phyloP scores from a whole-genome alignment of 1,140 invertebrate genomes.

The Eciton burchellii region DNA sequence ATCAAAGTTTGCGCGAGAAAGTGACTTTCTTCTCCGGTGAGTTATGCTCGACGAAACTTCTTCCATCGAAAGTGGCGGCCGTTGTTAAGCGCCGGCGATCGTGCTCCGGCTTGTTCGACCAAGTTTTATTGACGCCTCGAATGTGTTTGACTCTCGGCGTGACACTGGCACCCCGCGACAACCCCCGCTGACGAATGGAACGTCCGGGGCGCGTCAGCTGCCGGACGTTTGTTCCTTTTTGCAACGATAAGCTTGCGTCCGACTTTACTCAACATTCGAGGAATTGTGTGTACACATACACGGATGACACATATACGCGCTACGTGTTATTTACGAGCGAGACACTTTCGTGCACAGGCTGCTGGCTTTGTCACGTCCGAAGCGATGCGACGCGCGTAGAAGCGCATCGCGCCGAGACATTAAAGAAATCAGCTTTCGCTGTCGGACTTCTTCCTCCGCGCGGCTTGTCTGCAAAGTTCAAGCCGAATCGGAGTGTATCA shows the following conservation, averaged over 20 bases:
- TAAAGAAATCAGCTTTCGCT: constrained; percentile 51
- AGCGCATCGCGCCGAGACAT: constrained; percentile 30
- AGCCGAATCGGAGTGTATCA: constrained; percentile 64
- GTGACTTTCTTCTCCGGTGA: constrained; percentile 47
- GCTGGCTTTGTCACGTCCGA: constrained; percentile 13
- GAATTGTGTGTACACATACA: constrained; percentile 6
- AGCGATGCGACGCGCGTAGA: neutral
- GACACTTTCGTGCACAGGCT: constrained; percentile 20
- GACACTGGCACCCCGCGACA: neutral
- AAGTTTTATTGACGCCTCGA: constrained; percentile 48
- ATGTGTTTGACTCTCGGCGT: constrained; percentile 9
- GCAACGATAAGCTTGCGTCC: neutral
- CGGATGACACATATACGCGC: too few species aligned
- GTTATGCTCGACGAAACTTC: constrained; percentile 50
- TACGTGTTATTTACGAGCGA: neutral
- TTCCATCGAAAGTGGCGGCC: constrained; percentile 25
- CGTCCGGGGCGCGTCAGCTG: constrained; percentile 1
- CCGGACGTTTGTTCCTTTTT: neutral
- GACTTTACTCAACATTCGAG: constrained; percentile 14
- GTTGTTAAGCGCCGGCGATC: constrained; percentile 43
- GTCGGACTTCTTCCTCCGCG: constrained; percentile 45
- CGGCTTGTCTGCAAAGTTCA: constrained; percentile 76
- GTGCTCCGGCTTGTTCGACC: constrained; percentile 26
- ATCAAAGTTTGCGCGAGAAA: constrained; percentile 41
- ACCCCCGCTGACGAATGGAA: constrained; percentile 37